Evolutionary conservation across 1,140 invertebrate species (phyloP).

Genomic region (Ceratoteleas bidentatus): DNA sequence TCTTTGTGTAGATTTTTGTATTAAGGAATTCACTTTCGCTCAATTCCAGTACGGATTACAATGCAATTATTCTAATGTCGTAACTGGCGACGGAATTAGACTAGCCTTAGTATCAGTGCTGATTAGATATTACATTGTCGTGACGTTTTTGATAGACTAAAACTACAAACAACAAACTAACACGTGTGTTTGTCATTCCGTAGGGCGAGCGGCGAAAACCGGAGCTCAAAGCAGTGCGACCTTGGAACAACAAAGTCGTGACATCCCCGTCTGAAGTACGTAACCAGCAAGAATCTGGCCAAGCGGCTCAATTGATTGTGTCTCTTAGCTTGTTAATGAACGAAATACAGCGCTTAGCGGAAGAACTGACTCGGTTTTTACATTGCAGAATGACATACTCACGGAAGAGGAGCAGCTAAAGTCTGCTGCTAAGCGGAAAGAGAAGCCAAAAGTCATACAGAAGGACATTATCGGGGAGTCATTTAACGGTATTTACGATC

Average conservation of each 20-base stretch:
- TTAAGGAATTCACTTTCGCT: too few relatives aligned
- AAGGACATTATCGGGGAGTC: constrained; percentile 52
- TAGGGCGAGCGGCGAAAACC: constrained; percentile 40
- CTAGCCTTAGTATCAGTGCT: too few relatives aligned
- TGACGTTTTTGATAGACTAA: too few relatives aligned
- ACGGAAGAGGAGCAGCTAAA: constrained; percentile 48
- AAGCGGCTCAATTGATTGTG: not conserved
- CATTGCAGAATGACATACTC: constrained; percentile 54
- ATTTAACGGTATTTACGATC: constrained; percentile 43
- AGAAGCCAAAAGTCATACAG: constrained; percentile 50
- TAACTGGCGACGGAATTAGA: too few relatives aligned
- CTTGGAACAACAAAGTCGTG: constrained; percentile 54
- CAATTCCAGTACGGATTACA: too few relatives aligned
- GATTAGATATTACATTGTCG: not conserved
- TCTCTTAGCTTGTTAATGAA: not conserved
- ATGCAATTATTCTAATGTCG: too few relatives aligned
- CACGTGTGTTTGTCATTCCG: not conserved
- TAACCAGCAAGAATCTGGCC: not conserved
- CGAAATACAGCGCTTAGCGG: not conserved
- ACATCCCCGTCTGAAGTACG: constrained; percentile 47
- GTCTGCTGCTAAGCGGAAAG: constrained; percentile 41
- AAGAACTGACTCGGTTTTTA: constrained; percentile 9
- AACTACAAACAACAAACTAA: not conserved
- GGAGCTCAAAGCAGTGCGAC: constrained; percentile 35
- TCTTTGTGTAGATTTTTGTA: too few relatives aligned